Base-by-base conservation (phyloP, 1,140 invertebrate species). In the Stratiolaelaps scimitus region DNA sequence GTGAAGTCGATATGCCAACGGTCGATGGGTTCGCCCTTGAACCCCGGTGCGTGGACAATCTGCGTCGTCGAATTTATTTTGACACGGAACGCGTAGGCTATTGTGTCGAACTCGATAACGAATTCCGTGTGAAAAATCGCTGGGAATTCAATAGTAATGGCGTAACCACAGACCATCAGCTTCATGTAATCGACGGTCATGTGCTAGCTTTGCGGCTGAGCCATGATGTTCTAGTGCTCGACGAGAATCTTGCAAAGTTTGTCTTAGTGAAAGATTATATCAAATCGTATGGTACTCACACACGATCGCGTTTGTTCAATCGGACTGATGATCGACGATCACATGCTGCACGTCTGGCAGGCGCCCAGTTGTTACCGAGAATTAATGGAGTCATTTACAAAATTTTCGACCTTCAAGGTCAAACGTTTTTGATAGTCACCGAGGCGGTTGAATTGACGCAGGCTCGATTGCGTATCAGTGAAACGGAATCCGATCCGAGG, bases 401-500 rank as follows among this genome's bases (percentile, higher is more conserved):
- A 26, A 60, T 60, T 15, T 60, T 60, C 23, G 34, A 23, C 17
- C 15, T 60, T 15, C 15, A 60, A 23, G 53, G 34, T 4, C 15
- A 60, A 23, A 60, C 53, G 15, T 60, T 60, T 23, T 34, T 60
- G 15, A 60, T 60, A 17, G 20, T 60, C 17, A 60, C 53, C 34
- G 53, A 60, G 23, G 53, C 26, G 15, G 53, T 60, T 17, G 53
- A 60, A 23, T 34, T 60, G 26, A 60, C 53, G 13, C 53, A 60
- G 34, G 53, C 53, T 26, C 26, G 53, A 34, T 34, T 60, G 26
- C 26, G 53, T 17, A 34, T 60, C 13, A 60, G 53, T 26, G 53
- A 60, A 60, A 60, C 53, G 15, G 53, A 60, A 23, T 60, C 53
- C 13, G 53, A 60, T 60, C 53, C 53, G 4, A 60, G 34, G 34